These are phyloP conservation scores for Eretmochelys imbricata DNA, from an alignment of 2,113 vertebrate species.

Conservation along the genomic window DNA sequence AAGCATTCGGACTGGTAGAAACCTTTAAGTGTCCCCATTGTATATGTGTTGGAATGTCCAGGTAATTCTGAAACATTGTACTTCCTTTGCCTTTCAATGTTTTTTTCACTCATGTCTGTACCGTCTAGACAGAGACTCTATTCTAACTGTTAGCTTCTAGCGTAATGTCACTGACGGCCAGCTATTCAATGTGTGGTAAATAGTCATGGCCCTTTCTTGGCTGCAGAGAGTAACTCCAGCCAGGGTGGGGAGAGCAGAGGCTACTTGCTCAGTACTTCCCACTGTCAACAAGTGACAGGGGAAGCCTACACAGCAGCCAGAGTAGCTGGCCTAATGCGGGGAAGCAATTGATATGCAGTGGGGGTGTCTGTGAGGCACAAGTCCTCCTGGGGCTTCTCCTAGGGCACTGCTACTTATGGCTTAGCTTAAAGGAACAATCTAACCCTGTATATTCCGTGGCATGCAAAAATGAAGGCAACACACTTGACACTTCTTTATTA, in stretches of 20 bases:
- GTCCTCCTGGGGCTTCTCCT: not conserved
- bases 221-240: not conserved
- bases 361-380: not conserved
- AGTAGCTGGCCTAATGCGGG: not conserved
- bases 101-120: conserved; percentile 2
- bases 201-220: not conserved
- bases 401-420: not conserved
- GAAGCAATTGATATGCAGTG: not conserved
- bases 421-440: not conserved
- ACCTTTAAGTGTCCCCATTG: conserved; percentile 9
- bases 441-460: not conserved
- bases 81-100: conserved; percentile 36
- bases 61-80: conserved; percentile 4
- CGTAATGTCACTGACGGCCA: not conserved
- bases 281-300: not conserved
- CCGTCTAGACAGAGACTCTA: not conserved
- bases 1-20: not conserved
- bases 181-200: not conserved
- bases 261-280: not conserved
- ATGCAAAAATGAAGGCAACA: not conserved
- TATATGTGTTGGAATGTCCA: conserved; percentile 57
- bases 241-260: not conserved
- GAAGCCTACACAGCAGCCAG: not conserved
- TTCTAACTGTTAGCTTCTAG: not conserved
- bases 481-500: not conserved